A percentile compares a stretch with the other conserved stretches of the same genome.
Conservation (phyloP, 2,113 vertebrate genomes). For the Meriones unguiculatus region DNA sequence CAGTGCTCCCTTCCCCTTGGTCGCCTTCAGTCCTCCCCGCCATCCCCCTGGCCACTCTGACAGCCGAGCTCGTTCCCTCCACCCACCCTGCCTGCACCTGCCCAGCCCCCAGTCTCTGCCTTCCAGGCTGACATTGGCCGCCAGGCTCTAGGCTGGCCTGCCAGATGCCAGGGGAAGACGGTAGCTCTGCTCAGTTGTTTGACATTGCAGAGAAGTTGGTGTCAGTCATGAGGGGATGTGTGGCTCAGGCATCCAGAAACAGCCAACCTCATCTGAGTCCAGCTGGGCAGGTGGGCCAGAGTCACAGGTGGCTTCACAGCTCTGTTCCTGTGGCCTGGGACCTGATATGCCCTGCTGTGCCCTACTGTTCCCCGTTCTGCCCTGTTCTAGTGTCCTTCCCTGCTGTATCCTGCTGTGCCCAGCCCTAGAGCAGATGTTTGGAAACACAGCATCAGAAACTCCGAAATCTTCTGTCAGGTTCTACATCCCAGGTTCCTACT, state of each 20-base stretch:
- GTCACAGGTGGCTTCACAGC: not conserved
- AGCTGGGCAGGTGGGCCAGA: not conserved
- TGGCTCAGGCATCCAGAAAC: too few species aligned
- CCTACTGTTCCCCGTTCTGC: not conserved
- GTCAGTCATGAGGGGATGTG: not conserved
- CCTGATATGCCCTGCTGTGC: too few species aligned
- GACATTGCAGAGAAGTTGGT: not conserved
- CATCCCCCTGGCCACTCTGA: too few species aligned
- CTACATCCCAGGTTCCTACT: not conserved
- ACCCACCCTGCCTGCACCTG: not conserved
- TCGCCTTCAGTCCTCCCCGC: not conserved
- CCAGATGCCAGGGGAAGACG: not conserved
- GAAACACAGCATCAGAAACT: too few species aligned
- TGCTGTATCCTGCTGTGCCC: rapidly evolving
- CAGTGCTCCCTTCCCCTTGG: rapidly evolving
- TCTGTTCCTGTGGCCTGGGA: not conserved
- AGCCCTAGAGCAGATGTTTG: not conserved
- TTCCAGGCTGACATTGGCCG: not conserved
- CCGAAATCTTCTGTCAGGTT: not conserved
- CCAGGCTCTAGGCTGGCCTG: not conserved
- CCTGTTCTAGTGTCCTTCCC: not conserved
- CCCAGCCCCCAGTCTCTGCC: not conserved
- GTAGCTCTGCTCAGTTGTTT: not conserved
- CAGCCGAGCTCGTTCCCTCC: too few species aligned
- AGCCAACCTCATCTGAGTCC: not conserved